Conservation (phyloP, 2,113 vertebrate genomes). For the Acinonyx jubatus region DNA sequence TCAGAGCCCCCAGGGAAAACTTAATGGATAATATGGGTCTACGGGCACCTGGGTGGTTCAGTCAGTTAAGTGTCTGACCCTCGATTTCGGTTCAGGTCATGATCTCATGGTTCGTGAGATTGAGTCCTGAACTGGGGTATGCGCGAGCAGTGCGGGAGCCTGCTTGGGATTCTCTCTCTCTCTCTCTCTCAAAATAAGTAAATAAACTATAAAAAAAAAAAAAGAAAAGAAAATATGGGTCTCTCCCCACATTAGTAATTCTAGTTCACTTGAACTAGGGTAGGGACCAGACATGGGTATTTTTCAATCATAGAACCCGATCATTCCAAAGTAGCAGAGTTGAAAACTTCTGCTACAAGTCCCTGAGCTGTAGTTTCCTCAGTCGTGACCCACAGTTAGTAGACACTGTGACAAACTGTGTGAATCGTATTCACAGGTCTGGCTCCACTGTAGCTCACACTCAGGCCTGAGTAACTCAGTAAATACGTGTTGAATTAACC, state of each 20-base stretch:
- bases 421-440: background rate
- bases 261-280: background rate
- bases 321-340: background rate
- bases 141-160: too few relatives aligned
- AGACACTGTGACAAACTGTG: background rate
- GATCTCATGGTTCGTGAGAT: too few relatives aligned
- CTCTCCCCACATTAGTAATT: background rate
- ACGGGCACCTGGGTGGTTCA: too few relatives aligned
- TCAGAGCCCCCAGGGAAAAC: background rate
- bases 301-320: background rate
- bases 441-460: background rate
- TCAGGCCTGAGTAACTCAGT: background rate
- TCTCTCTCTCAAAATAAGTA: too few relatives aligned
- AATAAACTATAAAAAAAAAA: too few relatives aligned
- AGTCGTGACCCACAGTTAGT: background rate
- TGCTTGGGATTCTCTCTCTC: too few relatives aligned
- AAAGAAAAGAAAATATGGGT: background rate
- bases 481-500: background rate
- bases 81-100: too few relatives aligned
- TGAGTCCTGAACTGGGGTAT: too few relatives aligned
- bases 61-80: too few relatives aligned
- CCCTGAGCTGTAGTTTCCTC: background rate
- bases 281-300: background rate
- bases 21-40: background rate
- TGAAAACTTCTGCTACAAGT: background rate